phyloP scores from a whole-genome alignment of 2,797 vertebrate species.

The Poecilia wingei region DNA sequence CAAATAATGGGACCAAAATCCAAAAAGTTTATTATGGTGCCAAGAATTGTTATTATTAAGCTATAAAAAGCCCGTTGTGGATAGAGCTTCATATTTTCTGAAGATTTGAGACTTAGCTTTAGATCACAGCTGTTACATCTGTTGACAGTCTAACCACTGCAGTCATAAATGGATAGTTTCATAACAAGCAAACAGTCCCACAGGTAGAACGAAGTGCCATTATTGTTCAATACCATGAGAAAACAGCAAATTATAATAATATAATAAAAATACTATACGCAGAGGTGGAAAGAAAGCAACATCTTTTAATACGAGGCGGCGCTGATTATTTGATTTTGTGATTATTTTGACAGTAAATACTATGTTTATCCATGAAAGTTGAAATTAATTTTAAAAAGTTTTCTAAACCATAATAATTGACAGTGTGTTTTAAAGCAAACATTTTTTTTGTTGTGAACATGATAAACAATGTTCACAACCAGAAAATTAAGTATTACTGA shows the following conservation, averaged over 20 bases:
- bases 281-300: not conserved
- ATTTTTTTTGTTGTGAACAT: not conserved
- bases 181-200: not conserved
- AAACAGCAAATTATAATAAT: not conserved
- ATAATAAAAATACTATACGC: not conserved
- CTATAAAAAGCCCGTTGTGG: not conserved
- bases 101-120: not conserved
- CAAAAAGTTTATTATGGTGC: not conserved
- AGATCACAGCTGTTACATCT: not conserved
- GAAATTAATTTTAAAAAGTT: not conserved
- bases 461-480: not conserved
- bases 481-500: not conserved
- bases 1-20: not conserved
- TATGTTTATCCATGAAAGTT: not conserved
- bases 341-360: not conserved
- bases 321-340: no score
- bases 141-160: not conserved
- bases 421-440: not conserved
- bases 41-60: not conserved
- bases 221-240: not conserved
- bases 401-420: not conserved
- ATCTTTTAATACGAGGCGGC: not conserved
- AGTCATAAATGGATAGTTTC: not conserved
- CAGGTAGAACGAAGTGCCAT: not conserved
- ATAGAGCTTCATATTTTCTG: not conserved